phyloP scores from a whole-genome alignment of 1,140 invertebrate species.

The Trichonephila inaurata region DNA sequence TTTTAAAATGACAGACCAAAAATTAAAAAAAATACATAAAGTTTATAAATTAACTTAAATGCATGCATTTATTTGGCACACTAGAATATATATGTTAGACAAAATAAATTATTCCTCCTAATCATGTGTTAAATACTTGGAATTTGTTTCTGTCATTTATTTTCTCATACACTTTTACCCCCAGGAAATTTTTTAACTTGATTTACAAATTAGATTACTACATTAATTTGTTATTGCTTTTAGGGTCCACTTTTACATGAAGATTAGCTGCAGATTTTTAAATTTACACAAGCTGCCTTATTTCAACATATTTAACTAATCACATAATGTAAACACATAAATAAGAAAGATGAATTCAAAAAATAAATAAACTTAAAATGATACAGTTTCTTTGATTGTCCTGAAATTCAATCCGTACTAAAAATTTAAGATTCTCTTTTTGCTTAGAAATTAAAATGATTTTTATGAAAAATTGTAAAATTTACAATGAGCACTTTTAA shows the following conservation, averaged over 20 bases:
- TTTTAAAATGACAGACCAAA: too few relatives aligned
- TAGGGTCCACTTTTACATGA: too few relatives aligned
- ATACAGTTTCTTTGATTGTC: not conserved
- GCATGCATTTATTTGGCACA: slow-evolving; percentile 5
- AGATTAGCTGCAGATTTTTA: too few relatives aligned
- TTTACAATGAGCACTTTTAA: not conserved
- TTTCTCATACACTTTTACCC: not conserved
- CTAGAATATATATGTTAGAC: not conserved
- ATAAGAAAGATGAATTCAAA: too few relatives aligned
- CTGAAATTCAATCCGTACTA: not conserved
- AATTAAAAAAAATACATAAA: too few relatives aligned
- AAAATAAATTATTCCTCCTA: not conserved
- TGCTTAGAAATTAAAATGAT: too few relatives aligned
- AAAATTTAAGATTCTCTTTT: too few relatives aligned
- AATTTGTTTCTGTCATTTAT: not conserved
- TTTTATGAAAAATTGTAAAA: not conserved
- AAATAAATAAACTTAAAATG: not conserved
- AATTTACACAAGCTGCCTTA: not conserved
- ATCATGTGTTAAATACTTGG: not conserved
- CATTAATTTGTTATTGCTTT: too few relatives aligned
- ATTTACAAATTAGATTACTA: not conserved
- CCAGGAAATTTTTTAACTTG: not conserved
- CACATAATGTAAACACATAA: too few relatives aligned
- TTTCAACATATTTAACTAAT: not conserved
- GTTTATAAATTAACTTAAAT: too few relatives aligned